Percentiles rank a stretch among this genome's conserved stretches.
These are phyloP conservation scores for Alca torda DNA, from an alignment of 2,797 vertebrate species.

Conservation along the genomic window DNA sequence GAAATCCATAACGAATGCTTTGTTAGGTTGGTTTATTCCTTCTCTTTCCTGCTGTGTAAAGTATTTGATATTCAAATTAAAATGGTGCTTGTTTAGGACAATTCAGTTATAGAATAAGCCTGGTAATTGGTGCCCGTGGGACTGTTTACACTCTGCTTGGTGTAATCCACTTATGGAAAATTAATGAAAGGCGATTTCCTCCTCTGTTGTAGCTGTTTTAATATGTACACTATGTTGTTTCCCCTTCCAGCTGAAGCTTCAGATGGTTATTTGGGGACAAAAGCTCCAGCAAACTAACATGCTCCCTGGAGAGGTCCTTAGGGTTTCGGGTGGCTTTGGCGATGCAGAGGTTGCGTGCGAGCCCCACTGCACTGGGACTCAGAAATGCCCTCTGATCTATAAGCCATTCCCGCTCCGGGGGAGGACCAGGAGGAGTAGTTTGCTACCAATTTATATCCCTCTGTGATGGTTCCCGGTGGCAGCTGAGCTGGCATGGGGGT, in stretches of 20 bases:
- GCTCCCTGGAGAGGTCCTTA: neutral
- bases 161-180: conserved; percentile 72
- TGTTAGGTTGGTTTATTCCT: conserved; percentile 41
- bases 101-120: conserved; percentile 62
- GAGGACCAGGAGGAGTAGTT: neutral
- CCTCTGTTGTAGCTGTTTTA: conserved; percentile 29
- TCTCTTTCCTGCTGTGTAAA: conserved; percentile 52
- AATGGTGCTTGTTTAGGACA: conserved; percentile 67
- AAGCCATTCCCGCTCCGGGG: neutral
- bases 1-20: conserved; percentile 57
- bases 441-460: neutral
- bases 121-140: conserved; percentile 69
- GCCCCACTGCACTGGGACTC: fast-evolving
- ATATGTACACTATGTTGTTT: conserved; percentile 2
- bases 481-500: neutral
- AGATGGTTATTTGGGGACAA: neutral
- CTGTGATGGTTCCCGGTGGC: neutral
- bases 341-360: fast-evolving
- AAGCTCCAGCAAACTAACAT: neutral
- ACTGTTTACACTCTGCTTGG: conserved; percentile 68
- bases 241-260: conserved; percentile 31
- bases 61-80: conserved; percentile 70
- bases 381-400: neutral
- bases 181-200: conserved; percentile 66
- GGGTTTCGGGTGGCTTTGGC: neutral